Evolutionary conservation across 2,888 invertebrate species (phyloP).

Genomic region (Metellina segmentata): DNA sequence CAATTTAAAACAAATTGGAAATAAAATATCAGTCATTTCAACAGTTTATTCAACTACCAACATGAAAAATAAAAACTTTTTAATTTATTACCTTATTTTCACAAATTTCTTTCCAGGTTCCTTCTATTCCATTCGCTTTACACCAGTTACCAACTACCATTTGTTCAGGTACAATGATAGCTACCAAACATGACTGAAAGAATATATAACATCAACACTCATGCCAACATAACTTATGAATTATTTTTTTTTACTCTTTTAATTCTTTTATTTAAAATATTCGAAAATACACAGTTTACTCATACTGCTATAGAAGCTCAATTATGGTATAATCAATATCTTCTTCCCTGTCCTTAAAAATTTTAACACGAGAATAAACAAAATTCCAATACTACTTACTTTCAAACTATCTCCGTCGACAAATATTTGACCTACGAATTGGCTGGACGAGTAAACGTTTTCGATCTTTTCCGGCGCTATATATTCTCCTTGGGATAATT

Average conservation of each 20-base stretch:
- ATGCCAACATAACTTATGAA: no score
- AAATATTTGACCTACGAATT: constrained; percentile 96
- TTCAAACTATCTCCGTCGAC: constrained; percentile 98
- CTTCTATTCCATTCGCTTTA: constrained; percentile 90
- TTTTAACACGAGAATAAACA: neutral
- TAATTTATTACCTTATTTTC: constrained; percentile 84
- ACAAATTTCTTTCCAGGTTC: constrained; percentile 92
- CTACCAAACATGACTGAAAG: constrained; percentile 90
- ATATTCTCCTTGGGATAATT: constrained; percentile 98
- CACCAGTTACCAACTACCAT: constrained; percentile 96
- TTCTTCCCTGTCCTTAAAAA: neutral
- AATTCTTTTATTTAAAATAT: no score
- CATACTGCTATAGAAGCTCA: neutral
- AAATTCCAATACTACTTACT: constrained; percentile 82
- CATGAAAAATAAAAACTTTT: neutral
- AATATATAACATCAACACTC: no score
- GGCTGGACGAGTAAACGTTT: constrained; percentile 94
- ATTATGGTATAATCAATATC: neutral
- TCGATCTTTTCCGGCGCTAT: constrained; percentile 99
- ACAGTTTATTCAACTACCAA: neutral
- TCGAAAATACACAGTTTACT: no score
- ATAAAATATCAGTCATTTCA: no score
- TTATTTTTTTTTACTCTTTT: no score
- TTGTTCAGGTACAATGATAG: constrained; percentile 96
- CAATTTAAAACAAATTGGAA: no score